Conservation (phyloP, 2,888 invertebrate species). For the Myathropa florea region DNA sequence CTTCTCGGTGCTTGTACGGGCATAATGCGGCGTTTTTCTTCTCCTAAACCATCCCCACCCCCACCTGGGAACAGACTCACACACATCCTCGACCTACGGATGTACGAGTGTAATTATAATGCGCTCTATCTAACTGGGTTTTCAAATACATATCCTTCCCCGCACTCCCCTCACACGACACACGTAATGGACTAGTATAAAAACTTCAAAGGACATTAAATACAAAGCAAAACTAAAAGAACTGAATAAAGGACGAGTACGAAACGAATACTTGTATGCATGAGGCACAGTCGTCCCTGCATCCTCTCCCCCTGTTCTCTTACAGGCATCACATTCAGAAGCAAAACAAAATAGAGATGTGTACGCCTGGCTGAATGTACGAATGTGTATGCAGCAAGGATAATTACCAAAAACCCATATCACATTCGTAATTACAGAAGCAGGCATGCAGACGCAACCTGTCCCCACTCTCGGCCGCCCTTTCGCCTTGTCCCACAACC, state of each 20-base stretch:
- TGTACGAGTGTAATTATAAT: slow-evolving; percentile 33
- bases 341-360: background rate
- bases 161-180: background rate
- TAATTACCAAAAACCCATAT: slow-evolving; percentile 63
- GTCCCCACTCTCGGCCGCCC: background rate
- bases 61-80: background rate
- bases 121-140: slow-evolving; percentile 21
- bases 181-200: slow-evolving; percentile 18
- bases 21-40: slow-evolving; percentile 14
- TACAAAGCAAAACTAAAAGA: slow-evolving; percentile 35
- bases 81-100: background rate
- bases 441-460: slow-evolving; percentile 27
- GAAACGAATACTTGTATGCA: background rate
- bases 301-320: background rate
- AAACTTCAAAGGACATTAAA: slow-evolving; percentile 48
- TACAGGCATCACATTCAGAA: background rate
- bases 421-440: slow-evolving; percentile 52
- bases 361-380: background rate
- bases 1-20: slow-evolving; percentile 24
- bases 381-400: slow-evolving; percentile 1
- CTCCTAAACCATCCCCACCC: background rate
- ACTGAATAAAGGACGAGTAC: slow-evolving; percentile 3
- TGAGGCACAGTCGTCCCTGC: background rate
- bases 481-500: background rate
- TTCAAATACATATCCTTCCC: background rate